A percentile compares a stretch with the other conserved stretches of the same genome.
Evolutionary conservation across 2,113 vertebrate species (phyloP).

Genomic region (Eptatretus burgeri): DNA sequence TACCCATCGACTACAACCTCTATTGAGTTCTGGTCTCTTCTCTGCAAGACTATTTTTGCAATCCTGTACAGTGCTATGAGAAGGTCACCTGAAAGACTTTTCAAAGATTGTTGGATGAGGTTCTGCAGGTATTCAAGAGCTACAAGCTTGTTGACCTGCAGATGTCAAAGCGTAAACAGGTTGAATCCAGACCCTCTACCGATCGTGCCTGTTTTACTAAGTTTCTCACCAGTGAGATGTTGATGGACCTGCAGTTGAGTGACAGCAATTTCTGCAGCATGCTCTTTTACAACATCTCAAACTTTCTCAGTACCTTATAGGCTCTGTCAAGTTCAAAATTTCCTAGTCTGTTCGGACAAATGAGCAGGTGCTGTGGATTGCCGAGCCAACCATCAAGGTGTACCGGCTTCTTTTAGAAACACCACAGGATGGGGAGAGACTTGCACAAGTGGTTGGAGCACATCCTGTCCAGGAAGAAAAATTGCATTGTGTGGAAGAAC

Average conservation of each 20-base stretch:
- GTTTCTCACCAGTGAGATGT: constrained; percentile 93
- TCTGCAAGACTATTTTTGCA: constrained; percentile 86
- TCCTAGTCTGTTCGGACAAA: constrained; percentile 63
- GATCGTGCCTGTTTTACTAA: constrained; percentile 93
- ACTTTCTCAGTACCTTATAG: constrained; percentile 84
- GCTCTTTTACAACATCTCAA: constrained; percentile 86
- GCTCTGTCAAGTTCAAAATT: constrained; percentile 98
- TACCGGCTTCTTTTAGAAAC: constrained; percentile 88
- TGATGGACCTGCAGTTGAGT: constrained; percentile 92
- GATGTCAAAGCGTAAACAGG: constrained; percentile 69
- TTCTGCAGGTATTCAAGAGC: constrained; percentile 83
- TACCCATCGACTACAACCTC: constrained; percentile 93
- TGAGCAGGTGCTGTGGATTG: constrained; percentile 84
- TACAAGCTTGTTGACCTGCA: constrained; percentile 88
- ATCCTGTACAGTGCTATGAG: constrained; percentile 84
- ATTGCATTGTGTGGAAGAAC: constrained; percentile 96
- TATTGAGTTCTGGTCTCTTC: constrained; percentile 99
- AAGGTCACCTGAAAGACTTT: constrained; percentile 90
- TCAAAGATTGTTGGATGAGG: constrained; percentile 86
- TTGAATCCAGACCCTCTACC: constrained; percentile 22
- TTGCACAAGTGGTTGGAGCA: constrained; percentile 90
- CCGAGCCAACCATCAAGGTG: constrained; percentile 70
- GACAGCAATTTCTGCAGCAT: constrained; percentile 93
- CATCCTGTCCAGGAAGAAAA: constrained; percentile 81
- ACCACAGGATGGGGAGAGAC: constrained; percentile 65